Evolutionary conservation across 2,113 vertebrate species (phyloP).

Genomic region (Anas platyrhynchos): DNA sequence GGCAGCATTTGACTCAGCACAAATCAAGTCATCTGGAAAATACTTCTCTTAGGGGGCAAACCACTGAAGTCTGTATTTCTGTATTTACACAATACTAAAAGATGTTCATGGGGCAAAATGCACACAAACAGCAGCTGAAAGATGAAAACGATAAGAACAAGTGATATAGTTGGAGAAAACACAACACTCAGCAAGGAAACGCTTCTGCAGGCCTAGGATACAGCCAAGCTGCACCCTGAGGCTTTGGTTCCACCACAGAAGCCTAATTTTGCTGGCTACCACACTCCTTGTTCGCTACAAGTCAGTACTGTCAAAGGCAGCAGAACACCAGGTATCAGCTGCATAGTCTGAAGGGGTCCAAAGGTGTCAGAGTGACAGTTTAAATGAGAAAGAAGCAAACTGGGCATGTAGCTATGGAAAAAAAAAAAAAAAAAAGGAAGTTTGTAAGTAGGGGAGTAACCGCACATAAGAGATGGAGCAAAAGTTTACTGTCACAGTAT

Average conservation of each 20-base stretch:
- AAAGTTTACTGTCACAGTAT: background rate
- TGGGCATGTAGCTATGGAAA: background rate
- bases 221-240: background rate
- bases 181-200: background rate
- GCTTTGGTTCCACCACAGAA: background rate
- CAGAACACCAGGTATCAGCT: background rate
- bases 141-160: background rate
- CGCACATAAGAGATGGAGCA: background rate
- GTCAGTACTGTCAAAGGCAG: background rate
- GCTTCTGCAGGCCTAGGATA: background rate
- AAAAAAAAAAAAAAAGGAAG: no score
- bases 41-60: no score
- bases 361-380: background rate
- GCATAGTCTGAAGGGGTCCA: rapidly evolving
- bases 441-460: background rate
- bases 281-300: background rate
- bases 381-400: background rate
- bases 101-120: background rate
- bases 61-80: background rate
- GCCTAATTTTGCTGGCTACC: background rate
- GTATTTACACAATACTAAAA: background rate
- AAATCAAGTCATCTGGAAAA: background rate
- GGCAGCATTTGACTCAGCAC: background rate
- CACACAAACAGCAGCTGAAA: background rate
- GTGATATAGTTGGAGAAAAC: background rate